These are phyloP conservation scores for Eumeta japonica DNA, from an alignment of 1,140 invertebrate genomes.

Conservation along the genomic window DNA sequence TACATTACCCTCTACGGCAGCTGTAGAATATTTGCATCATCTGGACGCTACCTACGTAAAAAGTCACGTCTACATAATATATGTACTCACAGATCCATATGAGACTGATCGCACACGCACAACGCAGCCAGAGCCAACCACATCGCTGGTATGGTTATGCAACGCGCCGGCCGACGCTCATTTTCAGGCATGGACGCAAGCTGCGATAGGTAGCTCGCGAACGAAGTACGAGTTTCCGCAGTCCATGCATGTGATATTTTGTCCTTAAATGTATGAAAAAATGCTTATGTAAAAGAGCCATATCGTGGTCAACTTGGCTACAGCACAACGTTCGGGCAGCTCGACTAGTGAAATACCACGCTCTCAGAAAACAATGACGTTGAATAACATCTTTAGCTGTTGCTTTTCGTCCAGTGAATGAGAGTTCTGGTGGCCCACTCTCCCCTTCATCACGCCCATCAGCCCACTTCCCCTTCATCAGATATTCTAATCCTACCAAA, in stretches of 20 bases:
- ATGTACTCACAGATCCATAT: slow-evolving; percentile 74
- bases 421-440: too few species aligned
- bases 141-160: slow-evolving; percentile 78
- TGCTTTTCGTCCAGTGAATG: too few species aligned
- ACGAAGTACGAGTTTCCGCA: slow-evolving; percentile 81
- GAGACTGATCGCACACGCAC: slow-evolving; percentile 88
- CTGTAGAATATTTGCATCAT: too few species aligned
- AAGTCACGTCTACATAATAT: too few species aligned
- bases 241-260: slow-evolving; percentile 86
- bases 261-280: slow-evolving; percentile 64
- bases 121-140: slow-evolving; percentile 93
- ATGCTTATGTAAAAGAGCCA: not conserved
- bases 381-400: too few species aligned
- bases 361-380: too few species aligned
- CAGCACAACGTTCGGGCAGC: slow-evolving; percentile 7
- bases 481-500: too few species aligned
- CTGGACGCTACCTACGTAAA: too few species aligned
- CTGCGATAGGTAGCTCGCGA: slow-evolving; percentile 86
- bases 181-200: slow-evolving; percentile 79
- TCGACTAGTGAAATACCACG: too few species aligned
- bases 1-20: too few species aligned
- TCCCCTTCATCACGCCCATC: too few species aligned
- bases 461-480: too few species aligned
- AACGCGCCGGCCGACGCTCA: slow-evolving; percentile 70
- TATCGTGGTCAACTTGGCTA: not conserved